Evolutionary conservation across 2,888 invertebrate species (phyloP).

Genomic region (Autographa gamma): DNA sequence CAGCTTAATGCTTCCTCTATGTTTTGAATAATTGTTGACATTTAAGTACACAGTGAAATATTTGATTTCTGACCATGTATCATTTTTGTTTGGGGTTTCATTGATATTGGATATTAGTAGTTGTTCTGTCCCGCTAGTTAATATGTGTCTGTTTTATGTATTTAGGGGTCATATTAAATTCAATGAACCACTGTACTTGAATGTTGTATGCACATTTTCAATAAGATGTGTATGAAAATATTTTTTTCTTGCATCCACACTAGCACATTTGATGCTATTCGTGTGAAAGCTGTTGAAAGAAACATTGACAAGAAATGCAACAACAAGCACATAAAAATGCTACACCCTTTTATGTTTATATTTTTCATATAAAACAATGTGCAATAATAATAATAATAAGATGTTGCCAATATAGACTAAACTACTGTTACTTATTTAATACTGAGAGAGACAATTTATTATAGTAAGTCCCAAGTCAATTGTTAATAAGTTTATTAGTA

Average conservation of each 20-base stretch:
- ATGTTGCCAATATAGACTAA: not conserved
- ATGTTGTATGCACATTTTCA: not conserved
- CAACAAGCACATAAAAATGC: not conserved
- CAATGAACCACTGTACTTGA: not conserved
- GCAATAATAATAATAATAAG: not conserved
- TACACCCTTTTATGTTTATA: not conserved
- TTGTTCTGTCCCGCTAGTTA: conserved; percentile 1
- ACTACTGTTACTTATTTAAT: too few relatives aligned
- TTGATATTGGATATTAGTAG: not conserved
- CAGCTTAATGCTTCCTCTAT: not conserved
- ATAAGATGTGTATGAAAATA: too few relatives aligned
- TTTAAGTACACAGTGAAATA: not conserved
- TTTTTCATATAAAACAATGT: not conserved
- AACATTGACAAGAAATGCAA: not conserved
- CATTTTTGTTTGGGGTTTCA: not conserved
- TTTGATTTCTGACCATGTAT: not conserved
- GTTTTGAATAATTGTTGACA: conserved; percentile 5
- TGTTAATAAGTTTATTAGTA: too few relatives aligned
- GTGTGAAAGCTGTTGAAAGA: too few relatives aligned
- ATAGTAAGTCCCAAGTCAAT: too few relatives aligned
- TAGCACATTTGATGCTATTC: too few relatives aligned
- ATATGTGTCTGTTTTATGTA: not conserved
- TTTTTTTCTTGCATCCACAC: too few relatives aligned
- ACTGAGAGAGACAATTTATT: too few relatives aligned
- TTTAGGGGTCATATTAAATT: not conserved